phyloP scores from a whole-genome alignment of 2,888 invertebrate species.

The Eudasyphora cyanicolor region DNA sequence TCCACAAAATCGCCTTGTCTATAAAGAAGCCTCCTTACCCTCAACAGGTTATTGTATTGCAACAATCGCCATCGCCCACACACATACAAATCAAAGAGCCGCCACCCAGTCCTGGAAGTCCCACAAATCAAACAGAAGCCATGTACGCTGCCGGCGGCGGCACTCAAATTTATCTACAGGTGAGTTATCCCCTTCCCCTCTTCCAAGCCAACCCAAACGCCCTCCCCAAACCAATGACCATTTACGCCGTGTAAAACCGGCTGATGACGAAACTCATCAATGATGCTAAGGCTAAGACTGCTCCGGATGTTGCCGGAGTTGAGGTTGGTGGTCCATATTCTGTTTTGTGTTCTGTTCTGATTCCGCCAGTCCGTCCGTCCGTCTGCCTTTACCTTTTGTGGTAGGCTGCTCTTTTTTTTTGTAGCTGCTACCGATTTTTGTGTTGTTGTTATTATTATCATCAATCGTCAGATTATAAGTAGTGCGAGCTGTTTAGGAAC shows the following conservation, averaged over 20 bases:
- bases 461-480: conserved; percentile 15
- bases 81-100: conserved; percentile 77
- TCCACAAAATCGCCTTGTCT: conserved; percentile 28
- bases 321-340: neutral
- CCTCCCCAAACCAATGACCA: neutral
- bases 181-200: conserved; percentile 72
- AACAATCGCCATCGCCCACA: conserved; percentile 76
- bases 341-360: neutral
- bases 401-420: conserved; percentile 50
- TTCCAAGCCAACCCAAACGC: neutral
- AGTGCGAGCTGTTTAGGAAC: conserved; percentile 43
- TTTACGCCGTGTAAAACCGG: neutral
- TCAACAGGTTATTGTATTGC: conserved; percentile 79
- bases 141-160: conserved; percentile 80
- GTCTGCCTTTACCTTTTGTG: conserved; percentile 50
- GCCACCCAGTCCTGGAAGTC: conserved; percentile 78
- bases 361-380: neutral
- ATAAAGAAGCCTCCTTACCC: neutral
- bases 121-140: conserved; percentile 74
- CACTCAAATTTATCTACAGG: conserved; percentile 81
- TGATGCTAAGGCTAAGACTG: too few species aligned
- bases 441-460: conserved; percentile 33
- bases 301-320: too few species aligned
- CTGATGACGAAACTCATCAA: neutral
- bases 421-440: conserved; percentile 13